A percentile compares a stretch with the other conserved stretches of the same genome.
Evolutionary conservation across 1,140 invertebrate genomes (phyloP).

Genomic region (Zaprionus inermis): DNA sequence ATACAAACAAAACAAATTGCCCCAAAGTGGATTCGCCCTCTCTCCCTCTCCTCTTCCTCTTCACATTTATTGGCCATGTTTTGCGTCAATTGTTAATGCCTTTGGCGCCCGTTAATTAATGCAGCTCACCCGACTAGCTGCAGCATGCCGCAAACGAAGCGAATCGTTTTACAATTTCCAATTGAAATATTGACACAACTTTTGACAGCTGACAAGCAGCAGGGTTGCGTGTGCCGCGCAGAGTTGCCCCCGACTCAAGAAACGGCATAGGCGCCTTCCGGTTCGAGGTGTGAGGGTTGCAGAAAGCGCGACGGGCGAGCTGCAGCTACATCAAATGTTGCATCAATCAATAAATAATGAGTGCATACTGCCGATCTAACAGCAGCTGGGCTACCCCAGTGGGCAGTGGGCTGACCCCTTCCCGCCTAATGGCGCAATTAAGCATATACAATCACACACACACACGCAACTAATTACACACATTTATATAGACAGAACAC

Average conservation of each 20-base stretch:
- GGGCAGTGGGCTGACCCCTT: not conserved
- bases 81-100: conserved; percentile 20
- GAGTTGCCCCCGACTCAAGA: not conserved
- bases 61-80: not conserved
- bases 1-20: conserved; percentile 17
- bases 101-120: conserved; percentile 38
- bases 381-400: not conserved
- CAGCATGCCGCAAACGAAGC: not conserved
- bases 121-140: not conserved
- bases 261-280: not conserved
- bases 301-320: too few relatives aligned
- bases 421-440: conserved; percentile 36
- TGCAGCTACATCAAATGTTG: too few relatives aligned
- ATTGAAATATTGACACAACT: conserved; percentile 25
- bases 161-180: conserved; percentile 15
- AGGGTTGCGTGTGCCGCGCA: too few relatives aligned
- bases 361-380: too few relatives aligned
- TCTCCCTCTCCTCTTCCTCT: not conserved
- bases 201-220: conserved; percentile 25
- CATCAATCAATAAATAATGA: too few relatives aligned
- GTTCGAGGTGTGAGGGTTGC: not conserved
- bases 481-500: conserved; percentile 38
- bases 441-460: conserved; percentile 32
- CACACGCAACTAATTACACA: conserved; percentile 41
- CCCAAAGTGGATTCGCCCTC: conserved; percentile 4